Evolutionary conservation across 1,140 invertebrate genomes (phyloP), one percentile per base, ranked within the genome.

Genomic region (Scaptomyza montana): DNA sequence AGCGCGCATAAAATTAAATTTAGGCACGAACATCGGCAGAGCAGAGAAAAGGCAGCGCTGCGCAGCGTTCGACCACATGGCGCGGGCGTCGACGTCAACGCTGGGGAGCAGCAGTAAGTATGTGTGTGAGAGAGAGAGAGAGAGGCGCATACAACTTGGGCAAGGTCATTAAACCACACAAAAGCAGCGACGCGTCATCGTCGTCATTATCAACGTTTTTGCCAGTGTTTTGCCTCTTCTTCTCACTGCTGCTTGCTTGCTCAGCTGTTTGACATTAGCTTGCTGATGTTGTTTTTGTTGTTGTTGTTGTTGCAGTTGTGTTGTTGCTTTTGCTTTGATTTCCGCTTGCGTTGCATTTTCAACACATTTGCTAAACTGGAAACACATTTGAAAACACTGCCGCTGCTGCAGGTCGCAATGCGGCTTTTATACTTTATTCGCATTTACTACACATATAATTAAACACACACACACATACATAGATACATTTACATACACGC

Each of bases 131-230:
- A 33, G 54, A 61, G 73, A 51, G 77, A 75, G 76, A 39, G 61
- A 36, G 63, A 49, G n/a, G 53, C 51, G 16, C 30, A 46, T 55
- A 63, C 81, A 78, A 86, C 81, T 86, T 86, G 81, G 81, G 82
- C 81, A 86, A 86, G 81, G 81, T 86, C 81, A 86, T 86, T 86
- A 86, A 85, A 86, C 81, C 81, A 86, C 81, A 86, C 81, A 78
- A 80, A 78, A 45, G 36, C 50, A 46, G 25, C 57, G 78, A 70
- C 70, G 74, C 60, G 57, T 67, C 62, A 60, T 49, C 69, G 62
- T 54, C 41, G 49, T 45, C 74, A 55, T 64, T 70, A 70, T 69
- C 62, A 72, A 47, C 72, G 16, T 65, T 59, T 77, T 77, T 78
- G 60, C 46, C 53, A n/a, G 30, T 55, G 51, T 21, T 21, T 21